Evolutionary conservation across 2,888 invertebrate genomes (phyloP), one percentile per base, ranked within the genome.

Genomic region (Clostera curtula): DNA sequence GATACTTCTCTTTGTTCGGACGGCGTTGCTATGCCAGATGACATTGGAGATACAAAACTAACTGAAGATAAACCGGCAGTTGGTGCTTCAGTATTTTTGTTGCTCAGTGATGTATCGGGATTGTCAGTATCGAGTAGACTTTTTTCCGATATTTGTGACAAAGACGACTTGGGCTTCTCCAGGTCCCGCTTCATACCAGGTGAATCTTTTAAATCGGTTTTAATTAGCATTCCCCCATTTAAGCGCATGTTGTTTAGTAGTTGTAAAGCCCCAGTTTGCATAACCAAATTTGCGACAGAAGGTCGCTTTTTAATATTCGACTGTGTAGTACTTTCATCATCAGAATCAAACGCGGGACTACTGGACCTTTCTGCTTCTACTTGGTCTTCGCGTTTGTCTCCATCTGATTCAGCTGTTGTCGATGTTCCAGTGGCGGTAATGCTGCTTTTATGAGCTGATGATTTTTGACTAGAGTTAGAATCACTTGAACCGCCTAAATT

Each of bases 341-440:
- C 97, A 0, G 97, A 97, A 53, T 97, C 97, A 62, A 97, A 97
- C 0, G 95, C 95, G 1, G 95, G 90, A 63, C 96, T 96, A 56
- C 96, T 96, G 0, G 96, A 96, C 19, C 96, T 85, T 61, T 93
- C 90, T 18, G 89, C 85, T 57, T 91, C 87, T 5, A 83, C 74
- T 41, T 79, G 82, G 43, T 74, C 75, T 59, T 83, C 76, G 56
- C 69, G 84, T 37, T 76, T 85, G 20, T 83, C 82, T 26, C 65
- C 69, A 31, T 85, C 77, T 7, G 79, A 79, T 44, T 82, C 82
- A 19, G 57, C 80, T 13, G 86, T 86, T n/a, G 86, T 86, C 2
- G 86, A 86, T 3, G 86, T 86, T 3, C 83, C 85, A n/a, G 85
- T 87, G 1, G 67, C 87, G 12, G 86, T 86, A 2, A 80, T 80